phyloP scores from a whole-genome alignment of 2,113 vertebrate species.

The Hirundichthys speculiger region DNA sequence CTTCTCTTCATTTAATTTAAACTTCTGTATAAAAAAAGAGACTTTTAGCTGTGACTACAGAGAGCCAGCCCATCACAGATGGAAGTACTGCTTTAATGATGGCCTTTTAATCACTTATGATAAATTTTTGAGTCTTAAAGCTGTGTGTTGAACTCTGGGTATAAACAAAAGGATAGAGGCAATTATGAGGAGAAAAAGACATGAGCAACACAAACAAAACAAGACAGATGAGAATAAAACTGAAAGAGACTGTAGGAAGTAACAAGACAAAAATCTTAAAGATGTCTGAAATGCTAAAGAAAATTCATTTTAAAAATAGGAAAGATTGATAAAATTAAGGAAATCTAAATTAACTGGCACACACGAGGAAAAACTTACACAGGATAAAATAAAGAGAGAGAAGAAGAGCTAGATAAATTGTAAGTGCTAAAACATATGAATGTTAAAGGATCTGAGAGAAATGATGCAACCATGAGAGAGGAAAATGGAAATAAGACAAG shows the following conservation, averaged over 20 bases:
- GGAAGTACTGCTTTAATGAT: too few species aligned
- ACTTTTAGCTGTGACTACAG: slow-evolving; percentile 2
- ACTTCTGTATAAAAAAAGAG: background rate
- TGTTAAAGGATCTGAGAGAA: background rate
- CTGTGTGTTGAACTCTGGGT: background rate
- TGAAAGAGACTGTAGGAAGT: too few species aligned
- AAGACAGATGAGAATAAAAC: background rate
- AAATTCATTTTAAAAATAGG: background rate
- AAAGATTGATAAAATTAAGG: background rate
- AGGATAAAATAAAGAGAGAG: too few species aligned
- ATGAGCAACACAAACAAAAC: background rate
- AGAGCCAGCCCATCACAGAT: too few species aligned
- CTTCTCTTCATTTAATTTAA: background rate
- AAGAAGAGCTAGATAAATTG: too few species aligned
- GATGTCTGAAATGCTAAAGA: background rate
- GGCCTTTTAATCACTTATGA: too few species aligned
- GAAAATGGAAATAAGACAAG: background rate
- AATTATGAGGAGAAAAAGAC: slow-evolving; percentile 12
- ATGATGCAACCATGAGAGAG: background rate
- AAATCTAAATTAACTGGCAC: background rate
- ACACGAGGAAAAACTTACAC: background rate
- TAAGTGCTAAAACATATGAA: too few species aligned
- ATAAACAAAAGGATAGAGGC: slow-evolving; percentile 5
- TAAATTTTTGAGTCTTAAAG: slow-evolving; percentile 35
- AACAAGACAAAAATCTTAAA: background rate